A percentile compares a stretch with the other conserved stretches of the same genome.
phyloP scores from a whole-genome alignment of 2,113 vertebrate genomes.

The Chloropsis cyanopogon region DNA sequence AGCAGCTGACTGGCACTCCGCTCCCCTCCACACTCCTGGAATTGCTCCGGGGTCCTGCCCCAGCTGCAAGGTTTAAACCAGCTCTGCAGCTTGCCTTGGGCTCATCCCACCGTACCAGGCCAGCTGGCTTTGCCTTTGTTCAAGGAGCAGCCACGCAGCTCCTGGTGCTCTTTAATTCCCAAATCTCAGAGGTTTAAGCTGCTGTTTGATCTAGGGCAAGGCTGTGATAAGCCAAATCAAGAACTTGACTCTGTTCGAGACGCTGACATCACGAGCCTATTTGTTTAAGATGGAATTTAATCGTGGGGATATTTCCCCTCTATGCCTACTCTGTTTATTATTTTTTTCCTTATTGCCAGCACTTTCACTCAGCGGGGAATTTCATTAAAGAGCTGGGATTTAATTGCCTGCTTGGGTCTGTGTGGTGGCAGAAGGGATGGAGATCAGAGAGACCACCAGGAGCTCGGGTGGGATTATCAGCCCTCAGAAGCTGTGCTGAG shows the following conservation, averaged over 20 bases:
- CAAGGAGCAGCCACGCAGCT: neutral
- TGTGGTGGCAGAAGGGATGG: neutral
- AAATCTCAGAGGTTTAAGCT: neutral
- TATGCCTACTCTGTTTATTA: neutral
- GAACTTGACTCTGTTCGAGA: conserved; percentile 43
- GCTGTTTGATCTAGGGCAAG: conserved; percentile 49
- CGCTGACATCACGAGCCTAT: conserved; percentile 66
- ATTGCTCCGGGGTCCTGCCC: neutral
- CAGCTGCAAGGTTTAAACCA: neutral
- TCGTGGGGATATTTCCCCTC: conserved; percentile 34
- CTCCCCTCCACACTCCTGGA: rapidly evolving
- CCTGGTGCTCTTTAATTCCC: conserved; percentile 8
- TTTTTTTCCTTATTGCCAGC: conserved; percentile 13
- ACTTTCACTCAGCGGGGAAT: neutral
- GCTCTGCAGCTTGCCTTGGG: neutral
- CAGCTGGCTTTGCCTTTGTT: conserved; percentile 21
- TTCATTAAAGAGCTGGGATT: conserved; percentile 1
- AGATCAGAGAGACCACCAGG: neutral
- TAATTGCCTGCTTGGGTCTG: neutral
- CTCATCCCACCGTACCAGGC: neutral
- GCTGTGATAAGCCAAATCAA: conserved; percentile 25
- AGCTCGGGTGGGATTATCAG: neutral
- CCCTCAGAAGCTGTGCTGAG: neutral
- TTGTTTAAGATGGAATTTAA: conserved; percentile 70
- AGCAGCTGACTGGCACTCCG: neutral